Evolutionary conservation across 2,888 invertebrate species (phyloP), one percentile per base, ranked within the genome.

Genomic region (Lysandra coridon): DNA sequence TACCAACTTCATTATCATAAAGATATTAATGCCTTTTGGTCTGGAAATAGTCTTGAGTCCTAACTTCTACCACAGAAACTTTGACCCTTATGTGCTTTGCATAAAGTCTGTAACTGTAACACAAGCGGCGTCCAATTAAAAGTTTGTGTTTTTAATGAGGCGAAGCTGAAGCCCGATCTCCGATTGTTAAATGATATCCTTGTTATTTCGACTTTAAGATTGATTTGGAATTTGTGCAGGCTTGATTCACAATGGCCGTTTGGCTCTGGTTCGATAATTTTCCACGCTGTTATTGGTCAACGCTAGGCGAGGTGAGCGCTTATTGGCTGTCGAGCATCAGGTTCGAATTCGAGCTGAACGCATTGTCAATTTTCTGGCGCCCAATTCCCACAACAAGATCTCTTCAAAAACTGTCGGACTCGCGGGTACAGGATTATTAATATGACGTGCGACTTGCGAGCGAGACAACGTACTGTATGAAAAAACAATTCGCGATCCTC

Each of bases 91-190:
- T 17, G 53, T 57, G 4, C 1, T 57, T 57, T 57, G 57, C 17
- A 57, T 57, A 17, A 57, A 12, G 57, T 57, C 57, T 57, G 17
- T 57, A 57, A 5, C n/a, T 49, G 74, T 74, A 53, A 75, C 49
- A 23, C 12, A 14, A 75, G 10, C 74, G 37, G 74, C 40, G 23
- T 74, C 14, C 75, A 75, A 75, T 75, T 75, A 75, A 75, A 75
- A 75, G 49, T 75, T 75, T 75, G 14, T 64, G 57, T 75, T 75
- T 75, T 53, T 75, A 75, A 75, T 75, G 75, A 75, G 44, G 75
- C 75, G 53, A 6, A 53, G 74, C 44, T 2, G 44, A 23, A 44
- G 44, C 30, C n/a, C 40, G 74, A 17, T 10, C 33, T 53, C 12
- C 2, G 75, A 75, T 75, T 75, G 75, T 30, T 49, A 14, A 75